These are phyloP conservation scores for Phrynocephalus forsythii DNA, from an alignment of 2,797 vertebrate species.

Conservation along the genomic window DNA sequence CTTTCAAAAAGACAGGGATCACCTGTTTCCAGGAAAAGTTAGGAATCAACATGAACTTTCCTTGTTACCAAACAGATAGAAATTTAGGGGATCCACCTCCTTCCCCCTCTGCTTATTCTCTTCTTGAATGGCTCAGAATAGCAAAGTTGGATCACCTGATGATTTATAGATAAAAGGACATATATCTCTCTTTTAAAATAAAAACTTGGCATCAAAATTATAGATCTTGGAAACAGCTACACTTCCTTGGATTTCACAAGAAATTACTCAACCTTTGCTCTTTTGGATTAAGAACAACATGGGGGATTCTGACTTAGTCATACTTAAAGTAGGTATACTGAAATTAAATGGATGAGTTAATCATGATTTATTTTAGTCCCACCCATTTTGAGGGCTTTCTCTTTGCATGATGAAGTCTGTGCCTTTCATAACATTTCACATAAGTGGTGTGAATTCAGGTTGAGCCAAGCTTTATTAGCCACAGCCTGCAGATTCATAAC, in stretches of 20 bases:
- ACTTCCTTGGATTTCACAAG: neutral
- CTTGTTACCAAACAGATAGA: neutral
- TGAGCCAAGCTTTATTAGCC: too few species aligned
- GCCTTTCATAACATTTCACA: neutral
- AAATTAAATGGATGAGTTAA: neutral
- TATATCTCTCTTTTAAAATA: too few species aligned
- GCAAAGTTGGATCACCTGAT: neutral
- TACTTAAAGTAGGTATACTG: neutral
- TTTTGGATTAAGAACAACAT: neutral
- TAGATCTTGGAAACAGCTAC: neutral
- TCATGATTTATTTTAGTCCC: neutral
- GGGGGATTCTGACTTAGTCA: too few species aligned
- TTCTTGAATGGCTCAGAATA: neutral
- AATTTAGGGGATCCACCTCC: neutral
- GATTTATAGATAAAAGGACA: neutral
- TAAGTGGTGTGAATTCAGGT: neutral
- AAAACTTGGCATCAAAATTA: neutral
- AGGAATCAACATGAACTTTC: neutral
- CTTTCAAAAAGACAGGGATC: accelerated
- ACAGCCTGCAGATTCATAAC: neutral
- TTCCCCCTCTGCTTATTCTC: neutral
- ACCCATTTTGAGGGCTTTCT: neutral
- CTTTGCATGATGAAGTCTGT: neutral
- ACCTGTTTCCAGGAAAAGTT: too few species aligned
- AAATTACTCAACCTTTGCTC: neutral